Evolutionary conservation across 1,140 invertebrate species (phyloP).

Genomic region (Hypsibius dujardini): DNA sequence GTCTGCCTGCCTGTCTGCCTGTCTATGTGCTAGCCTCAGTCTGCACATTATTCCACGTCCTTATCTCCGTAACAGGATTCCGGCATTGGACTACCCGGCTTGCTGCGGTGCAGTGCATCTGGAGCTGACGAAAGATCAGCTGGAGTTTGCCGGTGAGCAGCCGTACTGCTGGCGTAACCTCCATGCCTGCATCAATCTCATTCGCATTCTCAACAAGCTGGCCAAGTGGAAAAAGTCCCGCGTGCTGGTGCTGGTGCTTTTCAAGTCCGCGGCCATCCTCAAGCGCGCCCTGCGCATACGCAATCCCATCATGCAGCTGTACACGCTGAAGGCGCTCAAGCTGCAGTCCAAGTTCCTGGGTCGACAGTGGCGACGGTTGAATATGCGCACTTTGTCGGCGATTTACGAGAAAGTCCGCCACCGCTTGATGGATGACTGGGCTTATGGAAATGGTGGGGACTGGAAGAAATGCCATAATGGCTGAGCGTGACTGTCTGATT

Average conservation of each 20-base stretch:
- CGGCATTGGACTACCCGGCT: slow-evolving; percentile 80
- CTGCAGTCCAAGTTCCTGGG: slow-evolving; percentile 99
- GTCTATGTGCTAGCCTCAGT: no score
- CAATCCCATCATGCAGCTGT: slow-evolving; percentile 93
- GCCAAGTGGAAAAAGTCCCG: slow-evolving; percentile 98
- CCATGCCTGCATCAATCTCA: slow-evolving; percentile 90
- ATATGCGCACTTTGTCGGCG: slow-evolving; percentile 98
- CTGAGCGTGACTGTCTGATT: no score
- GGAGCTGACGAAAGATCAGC: slow-evolving; percentile 68
- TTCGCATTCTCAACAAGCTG: slow-evolving; percentile 90
- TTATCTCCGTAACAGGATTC: slow-evolving; percentile 43
- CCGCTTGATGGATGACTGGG: slow-evolving; percentile 96
- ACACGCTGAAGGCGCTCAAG: slow-evolving; percentile 90
- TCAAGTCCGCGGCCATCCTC: slow-evolving; percentile 94
- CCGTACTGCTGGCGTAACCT: slow-evolving; percentile 91
- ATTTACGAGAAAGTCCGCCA: slow-evolving; percentile 89
- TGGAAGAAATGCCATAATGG: no score
- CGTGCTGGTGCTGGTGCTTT: slow-evolving; percentile 94
- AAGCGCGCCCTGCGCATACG: slow-evolving; percentile 78
- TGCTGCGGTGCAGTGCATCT: slow-evolving; percentile 35
- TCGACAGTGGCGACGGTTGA: slow-evolving; percentile 92
- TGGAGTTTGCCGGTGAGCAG: slow-evolving; percentile 69
- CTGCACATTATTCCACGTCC: no score
- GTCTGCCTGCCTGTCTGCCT: no score
- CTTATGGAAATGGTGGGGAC: slow-evolving; percentile 73